A percentile compares a stretch with the other conserved stretches of the same genome.
phyloP scores from a whole-genome alignment of 1,140 invertebrate genomes.

The Rhagoletis zephyria region DNA sequence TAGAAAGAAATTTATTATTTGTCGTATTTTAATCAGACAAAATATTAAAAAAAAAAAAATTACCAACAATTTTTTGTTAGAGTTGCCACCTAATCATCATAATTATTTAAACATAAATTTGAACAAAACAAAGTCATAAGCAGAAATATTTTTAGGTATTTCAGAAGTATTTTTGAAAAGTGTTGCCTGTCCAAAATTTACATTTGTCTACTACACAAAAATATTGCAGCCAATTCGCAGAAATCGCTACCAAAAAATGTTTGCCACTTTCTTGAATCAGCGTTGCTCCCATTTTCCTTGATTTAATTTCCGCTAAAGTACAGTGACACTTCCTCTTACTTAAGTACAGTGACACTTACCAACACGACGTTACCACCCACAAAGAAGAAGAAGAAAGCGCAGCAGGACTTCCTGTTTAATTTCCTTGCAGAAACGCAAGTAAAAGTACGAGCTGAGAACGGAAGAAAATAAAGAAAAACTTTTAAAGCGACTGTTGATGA shows the following conservation, averaged over 20 bases:
- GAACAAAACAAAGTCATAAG: no score
- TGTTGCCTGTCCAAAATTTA: no score
- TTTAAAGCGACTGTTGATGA: neutral
- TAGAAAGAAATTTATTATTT: no score
- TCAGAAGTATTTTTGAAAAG: no score
- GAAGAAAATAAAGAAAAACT: neutral
- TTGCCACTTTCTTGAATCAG: neutral
- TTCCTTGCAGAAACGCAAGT: neutral
- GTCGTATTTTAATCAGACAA: no score
- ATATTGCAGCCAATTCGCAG: no score
- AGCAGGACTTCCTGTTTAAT: slow-evolving; percentile 24
- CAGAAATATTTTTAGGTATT: no score
- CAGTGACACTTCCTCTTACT: slow-evolving; percentile 1
- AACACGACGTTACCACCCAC: neutral
- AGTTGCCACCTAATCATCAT: no score
- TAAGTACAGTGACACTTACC: neutral
- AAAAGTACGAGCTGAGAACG: neutral
- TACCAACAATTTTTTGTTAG: no score
- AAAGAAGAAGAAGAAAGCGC: neutral
- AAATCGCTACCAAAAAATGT: neutral
- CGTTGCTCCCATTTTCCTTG: neutral
- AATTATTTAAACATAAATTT: no score
- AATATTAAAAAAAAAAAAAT: no score
- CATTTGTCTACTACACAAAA: no score
- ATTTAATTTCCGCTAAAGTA: slow-evolving; percentile 1